phyloP scores from a whole-genome alignment of 2,113 vertebrate genomes.

The Synchiropus splendidus region DNA sequence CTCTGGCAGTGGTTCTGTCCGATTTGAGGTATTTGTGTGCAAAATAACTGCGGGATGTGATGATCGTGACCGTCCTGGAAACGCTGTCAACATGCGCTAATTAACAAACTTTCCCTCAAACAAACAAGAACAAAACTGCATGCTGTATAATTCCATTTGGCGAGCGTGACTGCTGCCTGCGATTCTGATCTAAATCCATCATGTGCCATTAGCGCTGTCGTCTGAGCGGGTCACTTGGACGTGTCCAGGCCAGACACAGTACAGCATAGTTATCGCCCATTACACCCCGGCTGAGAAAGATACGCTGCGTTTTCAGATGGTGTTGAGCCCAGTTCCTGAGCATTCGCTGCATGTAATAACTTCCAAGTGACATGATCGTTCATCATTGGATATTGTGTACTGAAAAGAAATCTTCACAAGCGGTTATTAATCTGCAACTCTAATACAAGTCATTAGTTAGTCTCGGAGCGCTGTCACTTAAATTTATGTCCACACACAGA shows the following conservation, averaged over 20 bases:
- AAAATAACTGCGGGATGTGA: no score
- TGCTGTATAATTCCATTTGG: not conserved
- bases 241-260: conserved; percentile 25
- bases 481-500: conserved; percentile 2
- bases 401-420: not conserved
- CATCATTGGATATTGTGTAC: conserved; percentile 4
- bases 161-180: conserved; percentile 6
- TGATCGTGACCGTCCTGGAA: no score
- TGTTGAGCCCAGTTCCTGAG: conserved; percentile 6
- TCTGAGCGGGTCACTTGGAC: conserved; percentile 20
- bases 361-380: conserved; percentile 14
- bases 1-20: no score
- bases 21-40: no score
- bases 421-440: conserved; percentile 1
- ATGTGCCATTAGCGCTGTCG: conserved; percentile 28
- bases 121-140: no score
- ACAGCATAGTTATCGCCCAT: conserved; percentile 32
- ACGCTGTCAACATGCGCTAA: no score
- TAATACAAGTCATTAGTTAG: conserved; percentile 5
- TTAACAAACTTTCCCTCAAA: no score
- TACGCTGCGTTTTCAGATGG: not conserved
- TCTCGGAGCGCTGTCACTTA: not conserved
- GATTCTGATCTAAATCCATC: conserved; percentile 23
- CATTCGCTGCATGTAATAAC: conserved; percentile 14
- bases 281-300: conserved; percentile 25